phyloP scores from a whole-genome alignment of 2,113 vertebrate species.

The Pyxicephalus adspersus region DNA sequence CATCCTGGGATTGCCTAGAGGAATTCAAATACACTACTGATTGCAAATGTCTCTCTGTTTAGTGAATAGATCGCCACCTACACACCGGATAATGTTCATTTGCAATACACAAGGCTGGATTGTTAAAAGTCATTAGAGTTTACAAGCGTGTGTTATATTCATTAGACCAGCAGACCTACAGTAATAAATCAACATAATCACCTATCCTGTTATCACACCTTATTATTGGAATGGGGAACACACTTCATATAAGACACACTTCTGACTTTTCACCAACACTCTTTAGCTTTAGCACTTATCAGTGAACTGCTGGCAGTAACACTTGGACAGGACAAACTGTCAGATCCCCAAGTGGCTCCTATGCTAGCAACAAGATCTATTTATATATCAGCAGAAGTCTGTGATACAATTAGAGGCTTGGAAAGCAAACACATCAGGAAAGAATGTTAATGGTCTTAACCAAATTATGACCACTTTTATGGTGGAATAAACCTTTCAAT shows the following conservation, averaged over 20 bases:
- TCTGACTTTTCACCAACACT: constrained; percentile 45
- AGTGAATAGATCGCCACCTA: not conserved
- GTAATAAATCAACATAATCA: constrained; percentile 8
- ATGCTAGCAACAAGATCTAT: constrained; percentile 14
- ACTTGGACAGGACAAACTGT: constrained; percentile 29
- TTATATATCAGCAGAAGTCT: constrained; percentile 14
- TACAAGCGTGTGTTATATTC: not conserved
- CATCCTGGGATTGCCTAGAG: not conserved
- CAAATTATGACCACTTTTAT: not conserved
- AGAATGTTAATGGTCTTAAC: constrained; percentile 10
- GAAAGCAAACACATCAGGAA: not conserved
- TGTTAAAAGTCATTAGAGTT: not conserved
- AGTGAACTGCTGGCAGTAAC: constrained; percentile 13
- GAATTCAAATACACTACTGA: not conserved
- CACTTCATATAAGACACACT: constrained; percentile 33
- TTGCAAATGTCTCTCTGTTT: not conserved
- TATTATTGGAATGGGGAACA: not conserved
- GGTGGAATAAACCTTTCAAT: not conserved
- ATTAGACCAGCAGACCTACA: not conserved
- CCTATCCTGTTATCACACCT: not conserved
- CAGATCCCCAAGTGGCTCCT: constrained; percentile 4
- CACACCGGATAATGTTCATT: not conserved
- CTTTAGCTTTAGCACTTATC: constrained; percentile 15
- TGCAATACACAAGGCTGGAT: not conserved
- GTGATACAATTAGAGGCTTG: not conserved